Conservation (phyloP, 2,888 invertebrate species). For the Adineta ricciae region DNA sequence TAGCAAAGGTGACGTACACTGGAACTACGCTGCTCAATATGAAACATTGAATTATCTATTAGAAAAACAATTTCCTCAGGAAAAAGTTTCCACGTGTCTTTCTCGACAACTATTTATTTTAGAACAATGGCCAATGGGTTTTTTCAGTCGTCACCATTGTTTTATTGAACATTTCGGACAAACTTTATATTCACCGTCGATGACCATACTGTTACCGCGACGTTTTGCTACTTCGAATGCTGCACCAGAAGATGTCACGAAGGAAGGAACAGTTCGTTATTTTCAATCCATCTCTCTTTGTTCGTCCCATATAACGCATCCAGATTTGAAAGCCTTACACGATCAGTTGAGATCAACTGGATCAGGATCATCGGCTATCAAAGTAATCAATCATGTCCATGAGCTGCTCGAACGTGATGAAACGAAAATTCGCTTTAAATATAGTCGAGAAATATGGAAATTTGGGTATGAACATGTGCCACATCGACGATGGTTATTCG, state of each 20-base stretch:
- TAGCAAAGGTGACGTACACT: not conserved
- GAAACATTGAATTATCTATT: not conserved
- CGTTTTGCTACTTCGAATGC: not conserved
- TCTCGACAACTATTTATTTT: not conserved
- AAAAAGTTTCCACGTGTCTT: not conserved
- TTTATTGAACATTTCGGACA: slow-evolving; percentile 11
- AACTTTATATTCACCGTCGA: not conserved
- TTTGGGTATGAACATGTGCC: slow-evolving; percentile 1
- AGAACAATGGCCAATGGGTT: not conserved
- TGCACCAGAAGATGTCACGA: not conserved
- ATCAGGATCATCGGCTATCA: not conserved
- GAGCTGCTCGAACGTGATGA: not conserved
- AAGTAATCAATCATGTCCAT: not conserved
- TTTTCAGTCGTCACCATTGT: slow-evolving; percentile 8
- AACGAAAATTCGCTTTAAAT: not conserved
- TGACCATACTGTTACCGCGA: not conserved
- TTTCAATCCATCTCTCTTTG: not conserved
- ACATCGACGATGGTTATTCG: not conserved
- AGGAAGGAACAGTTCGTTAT: not conserved
- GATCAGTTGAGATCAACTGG: not conserved
- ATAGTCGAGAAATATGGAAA: not conserved
- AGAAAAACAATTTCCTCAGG: not conserved
- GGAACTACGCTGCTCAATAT: not conserved
- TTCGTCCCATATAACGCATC: not conserved
- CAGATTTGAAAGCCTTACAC: not conserved